Evolutionary conservation across 2,888 invertebrate species (phyloP), one percentile per base, ranked within the genome.

Genomic region (Sclerodermus sp.): DNA sequence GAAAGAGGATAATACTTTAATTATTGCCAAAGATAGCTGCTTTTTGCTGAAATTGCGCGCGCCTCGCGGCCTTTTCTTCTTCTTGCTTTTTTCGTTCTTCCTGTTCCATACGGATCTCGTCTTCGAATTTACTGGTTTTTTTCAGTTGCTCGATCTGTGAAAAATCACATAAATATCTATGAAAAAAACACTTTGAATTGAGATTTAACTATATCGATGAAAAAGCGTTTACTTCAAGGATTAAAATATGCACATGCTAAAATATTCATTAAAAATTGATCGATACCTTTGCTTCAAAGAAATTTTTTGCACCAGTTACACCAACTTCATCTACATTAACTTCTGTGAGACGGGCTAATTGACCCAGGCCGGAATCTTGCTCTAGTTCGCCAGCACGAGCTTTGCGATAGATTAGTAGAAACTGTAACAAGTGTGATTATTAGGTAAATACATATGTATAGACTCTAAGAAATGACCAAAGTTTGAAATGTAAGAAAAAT

Each of bases 281-380:
- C n/a, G n/a, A n/a, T 76, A 88, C 89, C 82, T 96, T 96, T 0
- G 95, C 93, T 82, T 96, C 94, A 73, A 96, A 96, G 82, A 96
- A 96, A 73, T 90, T 88, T 77, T 96, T 96, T 31, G 96, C 96
- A 12, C 95, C 96, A 58, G 89, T 90, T 0, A 96, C 96, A 1
- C 96, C 96, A 15, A 94, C 94, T 81, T 93, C 89, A 59, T 94
- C 93, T 0, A 96, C 96, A 73, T 94, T 89, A 51, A 96, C 90
- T 80, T 96, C 96, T 5, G 93, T 91, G 29, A 96, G 81, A 60
- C 88, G 84, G 8, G 95, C 96, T 65, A 96, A 79, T 57, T 93
- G 90, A 56, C 87, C 88, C 46, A 97, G 82, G 1, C 95, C 96
- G 12, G 93, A 93, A 72, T 93, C 91, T 41, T 86, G 86, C 62